phyloP scores from a whole-genome alignment of 2,888 invertebrate genomes.

The Augiades crinisus region DNA sequence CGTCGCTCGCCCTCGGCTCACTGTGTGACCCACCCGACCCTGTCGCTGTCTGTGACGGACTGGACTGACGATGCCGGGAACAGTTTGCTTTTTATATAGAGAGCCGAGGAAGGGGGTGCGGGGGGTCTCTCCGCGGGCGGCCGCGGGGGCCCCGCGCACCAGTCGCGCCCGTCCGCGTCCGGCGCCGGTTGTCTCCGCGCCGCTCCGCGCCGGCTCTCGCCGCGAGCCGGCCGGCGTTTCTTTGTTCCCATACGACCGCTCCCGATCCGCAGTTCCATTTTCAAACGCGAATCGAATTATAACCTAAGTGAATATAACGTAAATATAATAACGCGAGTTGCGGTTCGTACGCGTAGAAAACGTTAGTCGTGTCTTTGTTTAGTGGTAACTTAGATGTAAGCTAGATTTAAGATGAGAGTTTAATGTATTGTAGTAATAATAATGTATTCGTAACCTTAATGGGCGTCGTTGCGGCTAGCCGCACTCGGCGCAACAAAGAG shows the following conservation, averaged over 20 bases:
- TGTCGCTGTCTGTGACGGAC: constrained; percentile 76
- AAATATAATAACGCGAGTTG: constrained; percentile 13
- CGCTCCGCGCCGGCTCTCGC: constrained; percentile 46
- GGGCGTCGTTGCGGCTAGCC: constrained; percentile 16
- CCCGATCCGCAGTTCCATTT: not conserved
- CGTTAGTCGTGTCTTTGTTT: constrained; percentile 25
- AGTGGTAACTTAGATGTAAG: constrained; percentile 26
- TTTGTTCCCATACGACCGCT: constrained; percentile 56
- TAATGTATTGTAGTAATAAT: constrained; percentile 14
- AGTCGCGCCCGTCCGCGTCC: constrained; percentile 54
- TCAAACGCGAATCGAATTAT: not conserved
- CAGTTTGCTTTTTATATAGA: constrained; percentile 72
- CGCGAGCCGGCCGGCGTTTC: constrained; percentile 68
- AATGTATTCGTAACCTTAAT: not conserved
- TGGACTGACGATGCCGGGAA: constrained; percentile 73
- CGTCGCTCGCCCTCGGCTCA: constrained; percentile 72
- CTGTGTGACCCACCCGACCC: constrained; percentile 73
- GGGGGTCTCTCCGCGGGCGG: constrained; percentile 59
- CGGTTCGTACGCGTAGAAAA: not conserved
- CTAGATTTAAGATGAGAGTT: constrained; percentile 14
- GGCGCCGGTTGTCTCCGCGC: constrained; percentile 47
- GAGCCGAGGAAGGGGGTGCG: constrained; percentile 60
- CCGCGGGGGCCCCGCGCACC: constrained; percentile 71
- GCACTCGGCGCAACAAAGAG: not conserved
- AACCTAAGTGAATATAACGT: constrained; percentile 4